A percentile compares a stretch with the other conserved stretches of the same genome.
Evolutionary conservation across 1,140 invertebrate genomes (phyloP).

Genomic region (Maconellicoccus hirsutus): DNA sequence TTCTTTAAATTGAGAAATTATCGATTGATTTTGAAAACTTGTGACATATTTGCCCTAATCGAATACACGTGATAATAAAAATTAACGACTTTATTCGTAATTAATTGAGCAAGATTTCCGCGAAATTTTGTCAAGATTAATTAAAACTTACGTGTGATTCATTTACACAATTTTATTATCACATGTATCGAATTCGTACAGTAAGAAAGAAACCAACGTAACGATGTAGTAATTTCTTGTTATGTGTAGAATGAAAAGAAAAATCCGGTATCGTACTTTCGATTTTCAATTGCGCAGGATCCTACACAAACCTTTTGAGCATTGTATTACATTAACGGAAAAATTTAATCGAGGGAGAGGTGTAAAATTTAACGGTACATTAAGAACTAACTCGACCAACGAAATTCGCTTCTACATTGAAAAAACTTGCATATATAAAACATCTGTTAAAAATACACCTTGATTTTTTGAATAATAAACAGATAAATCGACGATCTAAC

Average conservation of each 20-base stretch:
- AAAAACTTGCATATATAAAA: background rate
- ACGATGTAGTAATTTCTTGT: background rate
- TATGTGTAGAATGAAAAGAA: no score
- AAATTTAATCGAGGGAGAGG: background rate
- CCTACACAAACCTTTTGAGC: background rate
- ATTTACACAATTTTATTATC: background rate
- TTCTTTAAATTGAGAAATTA: background rate
- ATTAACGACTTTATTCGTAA: background rate
- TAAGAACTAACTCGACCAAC: background rate
- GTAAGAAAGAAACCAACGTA: background rate
- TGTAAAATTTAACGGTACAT: background rate
- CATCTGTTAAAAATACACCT: constrained; percentile 14
- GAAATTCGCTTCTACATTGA: background rate
- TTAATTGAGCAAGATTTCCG: background rate
- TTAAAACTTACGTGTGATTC: background rate
- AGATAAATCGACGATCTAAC: constrained; percentile 18
- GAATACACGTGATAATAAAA: background rate
- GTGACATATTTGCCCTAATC: background rate
- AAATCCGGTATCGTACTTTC: no score
- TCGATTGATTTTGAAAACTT: background rate
- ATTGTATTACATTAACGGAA: background rate
- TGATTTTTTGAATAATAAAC: constrained; percentile 12
- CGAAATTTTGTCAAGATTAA: constrained; percentile 4
- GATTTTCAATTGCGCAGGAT: background rate
- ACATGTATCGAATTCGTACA: no score